Conservation (phyloP, 2,797 vertebrate genomes). For the Lutjanus argentimaculatus region DNA sequence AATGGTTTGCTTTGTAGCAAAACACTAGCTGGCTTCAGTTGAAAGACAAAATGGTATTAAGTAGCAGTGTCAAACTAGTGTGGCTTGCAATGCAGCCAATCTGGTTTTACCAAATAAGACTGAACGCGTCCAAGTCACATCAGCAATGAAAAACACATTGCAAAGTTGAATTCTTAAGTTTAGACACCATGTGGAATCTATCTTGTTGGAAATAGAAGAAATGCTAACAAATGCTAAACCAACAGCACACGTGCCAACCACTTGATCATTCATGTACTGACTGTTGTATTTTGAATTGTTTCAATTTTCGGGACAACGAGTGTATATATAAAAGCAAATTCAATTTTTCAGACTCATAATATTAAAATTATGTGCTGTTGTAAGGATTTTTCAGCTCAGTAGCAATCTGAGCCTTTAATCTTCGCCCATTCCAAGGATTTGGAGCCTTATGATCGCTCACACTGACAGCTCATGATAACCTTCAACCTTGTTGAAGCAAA, state of each 20-base stretch:
- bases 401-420: background rate
- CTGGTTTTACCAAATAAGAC: background rate
- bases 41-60: background rate
- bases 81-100: background rate
- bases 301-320: background rate
- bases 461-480: conserved; percentile 35
- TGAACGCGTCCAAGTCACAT: background rate
- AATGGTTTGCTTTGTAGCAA: no score
- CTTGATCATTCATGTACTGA: background rate
- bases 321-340: background rate
- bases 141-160: conserved; percentile 12
- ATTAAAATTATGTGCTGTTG: background rate
- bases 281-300: background rate
- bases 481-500: conserved; percentile 1
- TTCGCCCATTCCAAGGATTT: background rate
- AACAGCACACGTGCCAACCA: background rate
- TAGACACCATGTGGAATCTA: background rate
- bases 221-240: background rate
- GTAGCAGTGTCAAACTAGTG: background rate
- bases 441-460: conserved; percentile 1
- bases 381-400: background rate
- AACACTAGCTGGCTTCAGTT: no score
- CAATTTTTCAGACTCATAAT: background rate
- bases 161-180: background rate
- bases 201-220: background rate